Percentiles rank a stretch among this genome's conserved stretches.
Conservation (phyloP, 2,797 vertebrate genomes). For the Masticophis lateralis region DNA sequence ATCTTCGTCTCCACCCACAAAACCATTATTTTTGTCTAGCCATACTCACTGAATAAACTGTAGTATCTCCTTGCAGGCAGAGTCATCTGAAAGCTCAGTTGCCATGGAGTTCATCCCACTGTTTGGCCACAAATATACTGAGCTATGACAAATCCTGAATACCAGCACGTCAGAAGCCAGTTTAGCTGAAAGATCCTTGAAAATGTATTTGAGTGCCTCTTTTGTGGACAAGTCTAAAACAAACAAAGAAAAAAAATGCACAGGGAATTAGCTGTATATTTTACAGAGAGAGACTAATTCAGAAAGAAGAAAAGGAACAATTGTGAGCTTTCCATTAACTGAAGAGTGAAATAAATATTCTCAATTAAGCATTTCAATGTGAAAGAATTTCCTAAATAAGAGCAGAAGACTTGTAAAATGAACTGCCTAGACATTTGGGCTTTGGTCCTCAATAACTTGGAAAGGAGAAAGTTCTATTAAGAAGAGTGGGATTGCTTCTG, state of each 20-base stretch:
- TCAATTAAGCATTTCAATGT: neutral
- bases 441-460: neutral
- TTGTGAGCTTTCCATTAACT: neutral
- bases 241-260: constrained; percentile 16
- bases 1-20: neutral
- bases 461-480: neutral
- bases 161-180: constrained; percentile 85
- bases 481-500: neutral
- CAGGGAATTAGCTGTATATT: neutral
- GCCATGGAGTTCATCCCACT: constrained; percentile 66
- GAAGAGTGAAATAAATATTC: neutral
- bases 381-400: neutral
- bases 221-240: constrained; percentile 74
- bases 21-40: neutral
- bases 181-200: constrained; percentile 76
- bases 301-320: neutral
- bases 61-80: constrained; percentile 77
- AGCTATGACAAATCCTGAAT: constrained; percentile 78
- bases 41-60: constrained; percentile 82
- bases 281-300: neutral
- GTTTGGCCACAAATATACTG: constrained; percentile 90
- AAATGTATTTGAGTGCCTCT: constrained; percentile 76
- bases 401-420: neutral
- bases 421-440: neutral
- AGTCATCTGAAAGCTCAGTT: constrained; percentile 73